Evolutionary conservation across 1,140 invertebrate genomes (phyloP).

Genomic region (Danaus melanippus): DNA sequence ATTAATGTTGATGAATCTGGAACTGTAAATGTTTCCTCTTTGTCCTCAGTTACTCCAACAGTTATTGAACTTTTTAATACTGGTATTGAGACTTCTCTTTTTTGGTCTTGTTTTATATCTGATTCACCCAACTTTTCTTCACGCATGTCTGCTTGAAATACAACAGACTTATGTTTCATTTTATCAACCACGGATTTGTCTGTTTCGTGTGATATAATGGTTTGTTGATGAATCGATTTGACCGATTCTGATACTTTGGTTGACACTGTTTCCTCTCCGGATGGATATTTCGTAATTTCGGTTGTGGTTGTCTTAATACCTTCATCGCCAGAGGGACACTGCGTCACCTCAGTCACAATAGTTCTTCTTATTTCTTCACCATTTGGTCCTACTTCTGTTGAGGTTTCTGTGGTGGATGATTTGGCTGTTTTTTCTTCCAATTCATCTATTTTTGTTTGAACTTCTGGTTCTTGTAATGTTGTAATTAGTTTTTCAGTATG

Average conservation of each 20-base stretch:
- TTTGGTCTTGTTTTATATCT: no score
- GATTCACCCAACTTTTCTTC: no score
- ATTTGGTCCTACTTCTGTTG: constrained; percentile 13
- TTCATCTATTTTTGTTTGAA: neutral
- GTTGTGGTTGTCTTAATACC: constrained; percentile 27
- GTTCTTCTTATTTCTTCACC: constrained; percentile 22
- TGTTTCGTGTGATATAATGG: no score
- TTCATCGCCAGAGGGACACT: constrained; percentile 24
- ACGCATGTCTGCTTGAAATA: no score
- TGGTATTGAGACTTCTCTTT: no score
- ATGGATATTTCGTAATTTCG: constrained; percentile 16
- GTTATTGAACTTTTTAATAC: no score
- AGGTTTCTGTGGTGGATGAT: constrained; percentile 8
- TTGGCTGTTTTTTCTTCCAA: neutral
- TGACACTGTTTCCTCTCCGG: constrained; percentile 25
- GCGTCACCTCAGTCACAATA: constrained; percentile 17
- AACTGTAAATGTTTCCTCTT: no score
- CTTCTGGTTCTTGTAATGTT: constrained; percentile 1
- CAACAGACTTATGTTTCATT: no score
- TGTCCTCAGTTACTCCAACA: no score
- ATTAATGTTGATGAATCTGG: no score
- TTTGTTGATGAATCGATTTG: neutral
- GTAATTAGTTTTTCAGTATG: neutral
- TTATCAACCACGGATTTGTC: no score
- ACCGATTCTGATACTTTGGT: constrained; percentile 24